Evolutionary conservation across 2,113 vertebrate species (phyloP).

Genomic region (Siphamia tubifer): DNA sequence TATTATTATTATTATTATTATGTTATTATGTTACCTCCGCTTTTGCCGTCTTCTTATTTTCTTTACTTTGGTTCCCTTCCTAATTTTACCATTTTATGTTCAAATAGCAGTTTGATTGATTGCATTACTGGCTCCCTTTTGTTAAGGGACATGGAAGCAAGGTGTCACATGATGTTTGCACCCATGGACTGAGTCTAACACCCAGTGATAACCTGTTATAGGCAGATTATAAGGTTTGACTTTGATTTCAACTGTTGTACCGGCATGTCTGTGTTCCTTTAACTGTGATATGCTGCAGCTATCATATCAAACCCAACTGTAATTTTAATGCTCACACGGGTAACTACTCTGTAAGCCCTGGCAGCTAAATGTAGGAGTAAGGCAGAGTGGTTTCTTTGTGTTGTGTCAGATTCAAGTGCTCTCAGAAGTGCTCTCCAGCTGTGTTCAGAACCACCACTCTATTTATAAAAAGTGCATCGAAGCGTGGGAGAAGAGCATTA

Average conservation of each 20-base stretch:
- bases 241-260: background rate
- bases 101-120: too few relatives aligned
- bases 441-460: constrained; percentile 40
- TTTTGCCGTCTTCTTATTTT: too few relatives aligned
- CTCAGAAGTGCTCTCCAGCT: constrained; percentile 64
- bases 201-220: too few relatives aligned
- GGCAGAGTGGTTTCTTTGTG: constrained; percentile 45
- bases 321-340: constrained; percentile 26
- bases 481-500: constrained; percentile 60
- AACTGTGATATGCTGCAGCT: background rate
- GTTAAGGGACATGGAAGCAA: too few relatives aligned
- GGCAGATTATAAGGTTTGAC: too few relatives aligned
- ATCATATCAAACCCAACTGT: constrained; percentile 43
- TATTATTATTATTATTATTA: too few relatives aligned
- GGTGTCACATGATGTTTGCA: too few relatives aligned
- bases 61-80: too few relatives aligned
- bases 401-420: constrained; percentile 56
- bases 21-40: too few relatives aligned
- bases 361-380: constrained; percentile 57
- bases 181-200: too few relatives aligned
- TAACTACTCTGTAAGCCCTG: constrained; percentile 42
- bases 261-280: background rate
- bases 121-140: too few relatives aligned
- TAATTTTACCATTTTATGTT: too few relatives aligned
- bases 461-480: constrained; percentile 61